Percentiles rank a stretch among this genome's conserved stretches.
Conservation (phyloP, 2,797 vertebrate genomes). For the Nyctibius grandis region DNA sequence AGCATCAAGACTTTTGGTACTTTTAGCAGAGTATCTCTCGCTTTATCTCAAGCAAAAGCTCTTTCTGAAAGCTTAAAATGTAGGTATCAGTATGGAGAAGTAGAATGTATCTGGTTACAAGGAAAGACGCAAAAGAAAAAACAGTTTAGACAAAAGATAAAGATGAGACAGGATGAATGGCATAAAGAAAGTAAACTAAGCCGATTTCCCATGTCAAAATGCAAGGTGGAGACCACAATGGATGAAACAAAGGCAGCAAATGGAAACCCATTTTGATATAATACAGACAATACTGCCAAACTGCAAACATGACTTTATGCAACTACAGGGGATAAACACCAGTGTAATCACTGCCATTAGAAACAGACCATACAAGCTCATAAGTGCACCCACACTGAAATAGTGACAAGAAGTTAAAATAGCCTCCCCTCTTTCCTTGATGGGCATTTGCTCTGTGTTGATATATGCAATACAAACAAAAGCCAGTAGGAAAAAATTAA, state of each 20-base stretch:
- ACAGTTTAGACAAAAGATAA: neutral
- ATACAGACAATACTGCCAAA: neutral
- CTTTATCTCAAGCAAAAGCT: neutral
- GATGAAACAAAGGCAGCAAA: neutral
- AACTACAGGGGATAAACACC: neutral
- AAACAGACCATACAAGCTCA: rapidly evolving
- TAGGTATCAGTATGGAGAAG: neutral
- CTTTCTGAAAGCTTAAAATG: neutral
- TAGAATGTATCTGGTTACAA: neutral
- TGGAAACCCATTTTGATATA: neutral
- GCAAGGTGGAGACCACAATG: neutral
- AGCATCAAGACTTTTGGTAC: neutral
- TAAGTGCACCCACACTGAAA: neutral
- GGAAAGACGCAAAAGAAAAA: neutral
- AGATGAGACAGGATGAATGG: neutral
- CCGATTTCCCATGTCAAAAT: neutral
- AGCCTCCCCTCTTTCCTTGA: neutral
- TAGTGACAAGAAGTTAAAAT: neutral
- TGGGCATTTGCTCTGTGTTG: neutral
- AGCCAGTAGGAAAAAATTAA: neutral
- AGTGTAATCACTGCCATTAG: neutral
- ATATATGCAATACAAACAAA: neutral
- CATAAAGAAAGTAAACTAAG: neutral
- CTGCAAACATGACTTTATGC: rapidly evolving
- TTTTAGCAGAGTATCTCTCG: neutral